Conservation (phyloP, 2,113 vertebrate genomes). For the Donacobius atricapilla region DNA sequence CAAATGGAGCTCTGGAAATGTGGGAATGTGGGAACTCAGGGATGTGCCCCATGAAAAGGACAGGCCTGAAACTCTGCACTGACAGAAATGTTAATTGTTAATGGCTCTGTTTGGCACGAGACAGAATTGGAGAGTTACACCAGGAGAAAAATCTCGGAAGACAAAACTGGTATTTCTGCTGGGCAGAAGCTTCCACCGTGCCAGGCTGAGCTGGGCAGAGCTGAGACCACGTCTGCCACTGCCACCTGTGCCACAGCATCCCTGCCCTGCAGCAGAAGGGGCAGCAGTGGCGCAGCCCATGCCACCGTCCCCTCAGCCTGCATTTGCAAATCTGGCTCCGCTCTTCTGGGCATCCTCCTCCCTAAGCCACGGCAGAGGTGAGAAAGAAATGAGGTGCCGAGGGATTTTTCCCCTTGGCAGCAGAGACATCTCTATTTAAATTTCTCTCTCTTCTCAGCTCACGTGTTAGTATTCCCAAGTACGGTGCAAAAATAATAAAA, state of each 20-base stretch:
- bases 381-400: not conserved
- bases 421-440: not conserved
- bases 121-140: not conserved
- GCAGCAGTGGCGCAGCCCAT: not conserved
- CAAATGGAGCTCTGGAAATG: not conserved
- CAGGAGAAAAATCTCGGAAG: not conserved
- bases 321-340: not conserved
- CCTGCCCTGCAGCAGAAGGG: not conserved
- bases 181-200: not conserved
- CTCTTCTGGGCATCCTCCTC: not conserved
- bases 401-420: not conserved
- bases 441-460: constrained; percentile 24
- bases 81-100: not conserved
- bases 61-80: not conserved
- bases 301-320: not conserved
- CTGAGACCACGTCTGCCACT: not conserved
- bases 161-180: not conserved
- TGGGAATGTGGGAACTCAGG: not conserved
- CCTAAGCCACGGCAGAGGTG: not conserved
- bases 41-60: too few species aligned
- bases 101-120: not conserved
- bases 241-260: rapidly evolving
- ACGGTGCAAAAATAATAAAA: constrained; percentile 59
- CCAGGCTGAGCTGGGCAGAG: not conserved
- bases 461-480: not conserved